These are phyloP conservation scores for Schizotus pectinicornis DNA, from an alignment of 2,888 invertebrate genomes.

Conservation along the genomic window DNA sequence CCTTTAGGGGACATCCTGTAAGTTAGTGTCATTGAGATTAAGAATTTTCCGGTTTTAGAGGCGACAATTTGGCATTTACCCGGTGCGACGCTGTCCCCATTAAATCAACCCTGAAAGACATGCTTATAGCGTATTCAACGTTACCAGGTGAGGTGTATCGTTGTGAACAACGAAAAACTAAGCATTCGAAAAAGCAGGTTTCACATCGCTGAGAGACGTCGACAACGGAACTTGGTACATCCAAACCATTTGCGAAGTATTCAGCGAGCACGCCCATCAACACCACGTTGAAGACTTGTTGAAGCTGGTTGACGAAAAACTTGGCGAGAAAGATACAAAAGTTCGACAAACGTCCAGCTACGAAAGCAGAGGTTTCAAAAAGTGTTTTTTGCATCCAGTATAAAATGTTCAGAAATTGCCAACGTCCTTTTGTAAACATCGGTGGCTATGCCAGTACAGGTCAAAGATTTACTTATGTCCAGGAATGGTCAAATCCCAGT, in stretches of 20 bases:
- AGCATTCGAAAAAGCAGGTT: conserved; percentile 56
- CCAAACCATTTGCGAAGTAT: conserved; percentile 68
- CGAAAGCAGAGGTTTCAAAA: conserved; percentile 67
- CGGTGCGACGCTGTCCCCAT: conserved; percentile 37
- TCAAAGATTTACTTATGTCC: too few relatives aligned
- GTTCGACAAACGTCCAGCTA: conserved; percentile 67
- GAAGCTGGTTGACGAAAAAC: conserved; percentile 64
- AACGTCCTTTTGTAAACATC: too few relatives aligned
- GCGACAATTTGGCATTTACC: conserved; percentile 33
- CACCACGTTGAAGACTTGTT: conserved; percentile 69
- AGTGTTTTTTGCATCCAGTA: conserved; percentile 44
- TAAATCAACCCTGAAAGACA: conserved; percentile 60
- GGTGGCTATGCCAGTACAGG: too few relatives aligned
- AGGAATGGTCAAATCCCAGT: too few relatives aligned
- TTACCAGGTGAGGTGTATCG: conserved; percentile 59
- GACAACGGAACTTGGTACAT: conserved; percentile 73
- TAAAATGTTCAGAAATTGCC: too few relatives aligned
- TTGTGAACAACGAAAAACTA: not conserved
- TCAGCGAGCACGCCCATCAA: conserved; percentile 68
- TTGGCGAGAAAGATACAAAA: conserved; percentile 49
- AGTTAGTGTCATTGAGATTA: not conserved
- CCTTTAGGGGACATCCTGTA: too few relatives aligned
- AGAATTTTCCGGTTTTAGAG: conserved; percentile 41
- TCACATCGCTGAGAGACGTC: conserved; percentile 66
- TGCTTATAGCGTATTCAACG: conserved; percentile 71